Percentiles rank a stretch among this genome's conserved stretches.
These are phyloP conservation scores for Lithobates pipiens DNA, from an alignment of 2,797 vertebrate genomes.

Conservation along the genomic window DNA sequence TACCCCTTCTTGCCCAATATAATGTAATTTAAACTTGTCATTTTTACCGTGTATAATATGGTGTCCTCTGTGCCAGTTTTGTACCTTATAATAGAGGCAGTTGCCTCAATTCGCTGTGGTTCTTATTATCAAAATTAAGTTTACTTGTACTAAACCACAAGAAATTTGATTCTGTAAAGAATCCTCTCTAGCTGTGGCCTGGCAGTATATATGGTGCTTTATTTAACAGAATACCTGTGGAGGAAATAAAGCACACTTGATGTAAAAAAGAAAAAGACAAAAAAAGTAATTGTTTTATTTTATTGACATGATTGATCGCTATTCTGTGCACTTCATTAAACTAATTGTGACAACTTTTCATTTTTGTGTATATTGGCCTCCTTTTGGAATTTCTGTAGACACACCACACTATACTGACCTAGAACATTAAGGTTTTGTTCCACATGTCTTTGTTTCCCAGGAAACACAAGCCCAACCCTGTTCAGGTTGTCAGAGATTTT, in stretches of 20 bases:
- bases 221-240: constrained; percentile 96
- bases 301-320: constrained; percentile 88
- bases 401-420: neutral
- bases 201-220: constrained; percentile 99
- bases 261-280: constrained; percentile 78
- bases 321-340: constrained; percentile 87
- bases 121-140: constrained; percentile 95
- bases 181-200: constrained; percentile 98
- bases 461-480: neutral
- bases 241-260: constrained; percentile 97
- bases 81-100: constrained; percentile 92
- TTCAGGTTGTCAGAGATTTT: neutral
- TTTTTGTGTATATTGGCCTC: constrained; percentile 74
- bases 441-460: neutral
- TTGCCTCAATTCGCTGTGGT: constrained; percentile 94
- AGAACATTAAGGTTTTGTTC: neutral
- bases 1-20: constrained; percentile 76
- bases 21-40: constrained; percentile 98
- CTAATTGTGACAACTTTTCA: constrained; percentile 84
- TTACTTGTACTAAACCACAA: constrained; percentile 99
- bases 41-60: constrained; percentile 99
- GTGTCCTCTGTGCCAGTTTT: constrained; percentile 99
- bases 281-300: constrained; percentile 94
- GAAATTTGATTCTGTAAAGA: constrained; percentile 99
- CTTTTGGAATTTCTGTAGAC: constrained; percentile 11